Evolutionary conservation across 2,888 invertebrate species (phyloP), one percentile per base, ranked within the genome.

Genomic region (Oscheius sp.): DNA sequence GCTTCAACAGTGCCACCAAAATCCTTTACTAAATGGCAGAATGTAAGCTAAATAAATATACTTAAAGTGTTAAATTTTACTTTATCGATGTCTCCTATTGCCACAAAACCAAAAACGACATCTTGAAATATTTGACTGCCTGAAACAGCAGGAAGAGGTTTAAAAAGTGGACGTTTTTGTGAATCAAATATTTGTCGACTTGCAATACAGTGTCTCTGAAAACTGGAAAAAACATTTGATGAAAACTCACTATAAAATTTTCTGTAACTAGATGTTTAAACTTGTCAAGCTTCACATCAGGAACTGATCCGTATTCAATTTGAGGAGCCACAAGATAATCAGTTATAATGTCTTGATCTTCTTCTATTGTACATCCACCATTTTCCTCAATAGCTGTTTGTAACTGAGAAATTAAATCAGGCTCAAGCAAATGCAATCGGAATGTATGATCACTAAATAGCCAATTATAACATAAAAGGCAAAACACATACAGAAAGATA

Each of bases 1-100:
- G 49, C 38, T 36, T 63, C 63, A 2, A 50, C 28, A 2, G 2
- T 6, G 28, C 63, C 63, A 32, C 63, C 63, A 30, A 63, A 63
- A 28, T 32, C 49, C 17, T 24, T 17, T n/a, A 63, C 38, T 3
- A 61, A 28, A 20, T 61, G 47, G 12, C 22, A 4, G 24, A 47
- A 47, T 22, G 47, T 47, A 24, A 47, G 24, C 47, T 47, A 20
- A 14, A 47, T 17, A 12, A 22, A 14, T 44, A 44, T 47, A 20
- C 3, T 24, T 24, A 5, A 47, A 24, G 5, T 22, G 20, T 47
- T 2, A 22, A 9, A 32, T 4, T 6, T 33, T 17, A 49, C 50
- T 38, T 63, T 63, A 17, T 63, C 63, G 1, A 41, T 24, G 20
- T 44, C 49, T 2, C 32, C 47, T 2, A 63, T n/a, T n/a, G 20